A percentile compares a stretch with the other conserved stretches of the same genome.
phyloP scores from a whole-genome alignment of 2,797 vertebrate genomes.

The Staurois parvus region DNA sequence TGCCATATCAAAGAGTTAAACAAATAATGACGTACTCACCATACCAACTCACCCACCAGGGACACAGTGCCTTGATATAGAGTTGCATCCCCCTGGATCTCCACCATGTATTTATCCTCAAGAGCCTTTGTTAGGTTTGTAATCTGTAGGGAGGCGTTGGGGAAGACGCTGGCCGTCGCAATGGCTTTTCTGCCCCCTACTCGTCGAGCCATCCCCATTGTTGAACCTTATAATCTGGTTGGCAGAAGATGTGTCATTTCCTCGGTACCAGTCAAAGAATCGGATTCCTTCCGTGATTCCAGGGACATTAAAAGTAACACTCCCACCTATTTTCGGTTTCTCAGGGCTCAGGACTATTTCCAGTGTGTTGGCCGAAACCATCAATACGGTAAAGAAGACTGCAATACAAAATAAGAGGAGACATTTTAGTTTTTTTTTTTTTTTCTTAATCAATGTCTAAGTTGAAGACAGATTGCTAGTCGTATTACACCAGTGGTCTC shows the following conservation, averaged over 20 bases:
- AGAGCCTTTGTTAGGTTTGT: not conserved
- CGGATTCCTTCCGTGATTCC: not conserved
- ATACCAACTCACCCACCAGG: not conserved
- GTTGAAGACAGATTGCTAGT: no score
- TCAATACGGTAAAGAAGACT: not conserved
- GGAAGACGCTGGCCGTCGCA: rapidly evolving
- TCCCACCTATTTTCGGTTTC: not conserved
- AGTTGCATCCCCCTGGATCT: rapidly evolving
- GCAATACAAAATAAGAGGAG: no score
- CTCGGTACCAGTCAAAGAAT: not conserved
- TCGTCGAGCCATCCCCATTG: rapidly evolving
- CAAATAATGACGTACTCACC: not conserved
- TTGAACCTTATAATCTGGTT: not conserved
- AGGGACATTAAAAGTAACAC: not conserved
- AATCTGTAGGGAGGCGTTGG: not conserved
- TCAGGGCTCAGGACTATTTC: not conserved
- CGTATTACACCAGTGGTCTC: no score
- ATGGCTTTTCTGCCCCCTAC: not conserved
- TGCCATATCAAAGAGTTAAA: not conserved
- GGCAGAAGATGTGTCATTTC: not conserved
- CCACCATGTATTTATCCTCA: not conserved
- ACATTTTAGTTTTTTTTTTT: no score
- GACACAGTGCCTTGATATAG: not conserved
- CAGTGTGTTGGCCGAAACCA: not conserved
- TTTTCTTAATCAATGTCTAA: no score